A percentile compares a stretch with the other conserved stretches of the same genome.
Evolutionary conservation across 2,888 invertebrate genomes (phyloP).

Genomic region (Hetaerina titia): DNA sequence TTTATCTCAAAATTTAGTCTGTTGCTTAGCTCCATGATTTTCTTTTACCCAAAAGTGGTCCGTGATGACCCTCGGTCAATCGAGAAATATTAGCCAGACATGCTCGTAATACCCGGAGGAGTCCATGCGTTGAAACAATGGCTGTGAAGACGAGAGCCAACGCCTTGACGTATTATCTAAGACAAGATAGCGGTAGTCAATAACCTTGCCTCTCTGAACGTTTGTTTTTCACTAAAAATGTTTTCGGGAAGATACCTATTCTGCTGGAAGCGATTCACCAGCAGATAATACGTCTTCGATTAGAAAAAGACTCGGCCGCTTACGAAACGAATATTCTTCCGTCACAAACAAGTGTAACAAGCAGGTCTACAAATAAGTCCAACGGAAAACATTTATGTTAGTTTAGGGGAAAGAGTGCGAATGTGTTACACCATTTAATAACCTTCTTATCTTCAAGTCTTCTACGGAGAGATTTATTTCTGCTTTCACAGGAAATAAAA

Average conservation of each 20-base stretch:
- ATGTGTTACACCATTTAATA: background rate
- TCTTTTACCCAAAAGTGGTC: background rate
- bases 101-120: background rate
- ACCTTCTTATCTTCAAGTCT: background rate
- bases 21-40: too few relatives aligned
- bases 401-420: background rate
- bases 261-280: background rate
- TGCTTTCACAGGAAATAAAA: background rate
- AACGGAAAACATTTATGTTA: background rate
- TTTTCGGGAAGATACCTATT: background rate
- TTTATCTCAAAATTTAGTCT: too few relatives aligned
- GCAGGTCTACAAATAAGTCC: background rate
- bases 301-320: background rate
- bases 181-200: background rate
- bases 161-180: background rate
- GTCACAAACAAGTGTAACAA: background rate
- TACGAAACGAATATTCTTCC: background rate
- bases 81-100: background rate
- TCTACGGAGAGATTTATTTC: background rate
- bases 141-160: background rate
- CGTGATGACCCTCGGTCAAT: background rate
- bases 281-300: background rate
- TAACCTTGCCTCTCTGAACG: background rate
- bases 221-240: slow-evolving; percentile 15
- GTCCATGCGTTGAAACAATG: background rate